phyloP scores from a whole-genome alignment of 1,140 invertebrate genomes.

The Marisa cornuarietis region DNA sequence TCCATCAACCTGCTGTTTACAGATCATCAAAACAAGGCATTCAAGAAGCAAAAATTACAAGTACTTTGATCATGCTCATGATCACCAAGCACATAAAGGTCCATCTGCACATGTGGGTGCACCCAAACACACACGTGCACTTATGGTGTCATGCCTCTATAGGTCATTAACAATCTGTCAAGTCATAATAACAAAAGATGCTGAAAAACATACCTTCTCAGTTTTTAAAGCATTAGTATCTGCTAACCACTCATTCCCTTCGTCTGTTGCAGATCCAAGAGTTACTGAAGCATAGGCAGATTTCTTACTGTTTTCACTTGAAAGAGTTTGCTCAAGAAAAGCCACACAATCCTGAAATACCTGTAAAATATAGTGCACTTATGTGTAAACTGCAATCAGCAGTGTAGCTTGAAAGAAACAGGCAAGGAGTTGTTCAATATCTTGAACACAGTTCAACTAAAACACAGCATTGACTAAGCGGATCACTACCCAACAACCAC shows the following conservation, averaged over 20 bases:
- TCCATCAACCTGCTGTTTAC: too few relatives aligned
- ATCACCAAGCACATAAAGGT: too few relatives aligned
- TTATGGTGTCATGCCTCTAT: too few relatives aligned
- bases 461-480: too few relatives aligned
- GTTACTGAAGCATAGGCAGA: constrained; percentile 27
- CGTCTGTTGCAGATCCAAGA: constrained; percentile 28
- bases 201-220: constrained; percentile 37
- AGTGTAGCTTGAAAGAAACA: neutral
- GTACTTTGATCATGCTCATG: too few relatives aligned
- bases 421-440: too few relatives aligned
- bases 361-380: constrained; percentile 28
- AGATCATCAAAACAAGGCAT: too few relatives aligned
- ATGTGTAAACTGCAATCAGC: neutral
- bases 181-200: neutral
- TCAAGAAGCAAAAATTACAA: too few relatives aligned
- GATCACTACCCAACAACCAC: too few relatives aligned
- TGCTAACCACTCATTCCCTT: constrained; percentile 45
- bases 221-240: constrained; percentile 49
- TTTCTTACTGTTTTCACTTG: constrained; percentile 19
- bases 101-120: too few relatives aligned
- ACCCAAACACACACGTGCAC: too few relatives aligned
- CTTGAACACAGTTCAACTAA: too few relatives aligned
- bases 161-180: neutral
- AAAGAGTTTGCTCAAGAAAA: constrained; percentile 36
- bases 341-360: constrained; percentile 45